Percentiles rank a stretch among this genome's conserved stretches.
phyloP scores from a whole-genome alignment of 1,140 invertebrate species.

The Apis dorsata region DNA sequence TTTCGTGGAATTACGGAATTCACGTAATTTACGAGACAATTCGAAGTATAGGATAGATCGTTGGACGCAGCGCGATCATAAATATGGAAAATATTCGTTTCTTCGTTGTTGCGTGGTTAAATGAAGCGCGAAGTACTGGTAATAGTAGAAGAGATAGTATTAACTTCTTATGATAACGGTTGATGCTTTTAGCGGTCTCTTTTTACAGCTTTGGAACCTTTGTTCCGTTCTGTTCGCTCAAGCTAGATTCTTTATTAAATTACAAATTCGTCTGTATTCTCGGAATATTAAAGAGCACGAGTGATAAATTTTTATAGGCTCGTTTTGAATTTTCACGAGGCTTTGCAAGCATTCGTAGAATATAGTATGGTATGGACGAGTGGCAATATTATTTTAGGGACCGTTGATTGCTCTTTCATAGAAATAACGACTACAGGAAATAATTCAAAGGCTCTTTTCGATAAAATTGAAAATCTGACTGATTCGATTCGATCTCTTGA shows the following conservation, averaged over 20 bases:
- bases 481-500: background rate
- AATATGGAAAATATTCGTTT: background rate
- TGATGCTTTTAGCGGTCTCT: background rate
- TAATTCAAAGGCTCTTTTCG: background rate
- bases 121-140: too few species aligned
- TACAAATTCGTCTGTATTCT: background rate
- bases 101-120: too few species aligned
- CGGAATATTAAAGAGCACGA: conserved; percentile 9
- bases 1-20: background rate
- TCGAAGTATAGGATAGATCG: background rate
- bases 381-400: background rate
- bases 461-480: background rate
- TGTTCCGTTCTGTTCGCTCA: background rate
- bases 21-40: background rate
- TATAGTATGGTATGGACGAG: background rate
- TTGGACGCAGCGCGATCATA: background rate
- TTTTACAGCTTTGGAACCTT: background rate
- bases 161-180: conserved; percentile 2
- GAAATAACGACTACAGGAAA: background rate
- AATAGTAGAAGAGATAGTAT: too few species aligned
- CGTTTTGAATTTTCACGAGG: conserved; percentile 7
- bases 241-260: conserved; percentile 19
- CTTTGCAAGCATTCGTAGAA: background rate
- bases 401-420: background rate
- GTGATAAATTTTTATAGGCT: conserved; percentile 13